Base-by-base conservation (phyloP, 2,113 vertebrate species). In the Otis tarda region DNA sequence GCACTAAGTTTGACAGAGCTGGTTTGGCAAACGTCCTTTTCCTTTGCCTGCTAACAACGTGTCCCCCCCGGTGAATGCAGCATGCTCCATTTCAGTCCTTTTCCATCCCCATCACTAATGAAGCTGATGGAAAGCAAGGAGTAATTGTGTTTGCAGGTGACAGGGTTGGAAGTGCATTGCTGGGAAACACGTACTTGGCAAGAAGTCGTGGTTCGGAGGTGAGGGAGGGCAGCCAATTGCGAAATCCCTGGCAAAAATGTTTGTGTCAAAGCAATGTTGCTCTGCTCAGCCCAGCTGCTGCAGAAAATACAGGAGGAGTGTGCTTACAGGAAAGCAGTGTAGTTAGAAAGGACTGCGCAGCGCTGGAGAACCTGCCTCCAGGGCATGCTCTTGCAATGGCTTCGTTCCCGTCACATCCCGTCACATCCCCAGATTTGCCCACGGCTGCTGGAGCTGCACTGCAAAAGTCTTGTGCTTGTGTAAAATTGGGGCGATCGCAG, bases 71-170 rank as follows among this genome's bases (percentile, higher is more conserved):
- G 49, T 6, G 77, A 16, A 77, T 39, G 88, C 94, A 61, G 93
- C 89, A 84, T 43, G 85, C 92, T 95, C 80, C 88, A 63, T 73
- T 90, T 92, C 94, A 94, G 92, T 64, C 95, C 75, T 65, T n/a
- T 86, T 68, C 75, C 89, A 73, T 76, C 77, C 63, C 64, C 33
- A 13, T 14, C 73, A 61, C 80, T 96, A 94, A 95, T 59, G 75
- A 94, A 93, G 96, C 89, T 52, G 5, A 84, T 84, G 91, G 82
- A 61, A 64, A 84, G 92, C 90, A 50, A 96, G 90, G 16, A 94
- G 92, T 84, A 95, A 96, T 94, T 93, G 90, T 89, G 94, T 96
- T 97, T 97, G 92, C 95, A 97, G 95, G 97, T 97, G 97, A 96
- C 84, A 87, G 92, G 83, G 79, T 68, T 97, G 97, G 75, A 79